Percentiles rank a stretch among this genome's conserved stretches.
Evolutionary conservation across 2,113 vertebrate genomes (phyloP).

Genomic region (Oreamnos americanus): DNA sequence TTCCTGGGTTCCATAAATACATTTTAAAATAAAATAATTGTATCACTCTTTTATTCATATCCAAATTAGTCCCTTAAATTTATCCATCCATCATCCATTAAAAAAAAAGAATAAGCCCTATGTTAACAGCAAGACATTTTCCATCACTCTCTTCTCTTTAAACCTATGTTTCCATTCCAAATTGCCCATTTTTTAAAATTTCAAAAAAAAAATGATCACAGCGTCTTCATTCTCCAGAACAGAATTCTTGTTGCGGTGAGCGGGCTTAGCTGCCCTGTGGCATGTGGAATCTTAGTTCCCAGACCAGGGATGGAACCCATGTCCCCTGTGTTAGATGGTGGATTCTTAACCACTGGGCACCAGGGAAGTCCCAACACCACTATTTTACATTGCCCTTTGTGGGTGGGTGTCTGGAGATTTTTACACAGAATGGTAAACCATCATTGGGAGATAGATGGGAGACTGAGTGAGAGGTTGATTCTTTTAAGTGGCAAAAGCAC

Average conservation of each 20-base stretch:
- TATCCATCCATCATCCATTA: not conserved
- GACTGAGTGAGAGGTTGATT: not conserved
- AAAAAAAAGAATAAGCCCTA: not conserved
- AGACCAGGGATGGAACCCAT: not conserved
- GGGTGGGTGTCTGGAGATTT: not conserved
- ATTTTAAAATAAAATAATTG: constrained; percentile 5
- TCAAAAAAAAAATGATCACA: not conserved
- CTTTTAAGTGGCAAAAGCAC: not conserved
- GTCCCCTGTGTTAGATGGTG: not conserved
- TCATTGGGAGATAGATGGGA: not conserved
- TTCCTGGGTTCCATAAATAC: not conserved
- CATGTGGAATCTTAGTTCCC: not conserved
- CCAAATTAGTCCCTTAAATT: not conserved
- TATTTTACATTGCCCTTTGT: not conserved
- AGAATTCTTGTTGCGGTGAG: not conserved
- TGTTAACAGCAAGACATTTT: not conserved
- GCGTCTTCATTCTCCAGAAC: not conserved
- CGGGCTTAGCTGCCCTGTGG: not conserved
- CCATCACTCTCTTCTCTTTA: not conserved
- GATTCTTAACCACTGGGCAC: not conserved
- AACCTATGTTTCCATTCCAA: not conserved
- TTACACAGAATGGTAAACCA: not conserved
- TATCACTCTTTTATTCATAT: not conserved
- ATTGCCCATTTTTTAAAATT: not conserved
- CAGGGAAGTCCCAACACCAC: not conserved